A percentile compares a stretch with the other conserved stretches of the same genome.
Evolutionary conservation across 2,888 invertebrate genomes (phyloP).

Genomic region (Drosophila macrospina): DNA sequence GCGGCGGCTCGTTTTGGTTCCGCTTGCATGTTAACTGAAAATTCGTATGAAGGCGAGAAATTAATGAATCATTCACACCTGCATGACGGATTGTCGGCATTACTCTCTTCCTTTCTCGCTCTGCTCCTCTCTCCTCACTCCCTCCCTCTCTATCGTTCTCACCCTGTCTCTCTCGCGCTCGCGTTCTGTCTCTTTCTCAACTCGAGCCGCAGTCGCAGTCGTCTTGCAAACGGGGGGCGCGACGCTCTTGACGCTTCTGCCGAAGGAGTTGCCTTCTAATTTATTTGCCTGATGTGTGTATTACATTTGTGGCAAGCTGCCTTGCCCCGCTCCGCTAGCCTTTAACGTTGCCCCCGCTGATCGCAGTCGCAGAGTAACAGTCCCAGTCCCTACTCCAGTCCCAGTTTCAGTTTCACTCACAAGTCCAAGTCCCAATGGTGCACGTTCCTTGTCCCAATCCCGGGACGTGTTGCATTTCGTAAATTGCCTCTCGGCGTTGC

Average conservation of each 20-base stretch:
- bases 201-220: slow-evolving; percentile 9
- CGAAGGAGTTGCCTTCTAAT: slow-evolving; percentile 82
- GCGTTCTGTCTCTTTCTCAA: slow-evolving; percentile 19
- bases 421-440: slow-evolving; percentile 17
- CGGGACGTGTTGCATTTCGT: slow-evolving; percentile 60
- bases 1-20: slow-evolving; percentile 76
- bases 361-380: slow-evolving; percentile 3
- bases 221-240: slow-evolving; percentile 44
- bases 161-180: neutral
- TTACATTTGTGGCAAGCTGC: slow-evolving; percentile 63
- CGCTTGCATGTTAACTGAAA: slow-evolving; percentile 81
- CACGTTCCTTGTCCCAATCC: slow-evolving; percentile 35
- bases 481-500: slow-evolving; percentile 68
- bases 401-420: slow-evolving; percentile 2
- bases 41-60: slow-evolving; percentile 84
- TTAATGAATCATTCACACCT: slow-evolving; percentile 85
- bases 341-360: neutral
- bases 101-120: slow-evolving; percentile 59
- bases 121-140: slow-evolving; percentile 6
- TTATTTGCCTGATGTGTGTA: slow-evolving; percentile 82
- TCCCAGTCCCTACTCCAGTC: slow-evolving; percentile 13
- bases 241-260: slow-evolving; percentile 64
- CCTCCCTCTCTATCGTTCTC: slow-evolving; percentile 1
- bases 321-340: slow-evolving; percentile 1
- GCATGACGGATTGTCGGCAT: slow-evolving; percentile 85